Evolutionary conservation across 1,140 invertebrate genomes (phyloP), one percentile per base, ranked within the genome.

Genomic region (Zaprionus gabonicus): DNA sequence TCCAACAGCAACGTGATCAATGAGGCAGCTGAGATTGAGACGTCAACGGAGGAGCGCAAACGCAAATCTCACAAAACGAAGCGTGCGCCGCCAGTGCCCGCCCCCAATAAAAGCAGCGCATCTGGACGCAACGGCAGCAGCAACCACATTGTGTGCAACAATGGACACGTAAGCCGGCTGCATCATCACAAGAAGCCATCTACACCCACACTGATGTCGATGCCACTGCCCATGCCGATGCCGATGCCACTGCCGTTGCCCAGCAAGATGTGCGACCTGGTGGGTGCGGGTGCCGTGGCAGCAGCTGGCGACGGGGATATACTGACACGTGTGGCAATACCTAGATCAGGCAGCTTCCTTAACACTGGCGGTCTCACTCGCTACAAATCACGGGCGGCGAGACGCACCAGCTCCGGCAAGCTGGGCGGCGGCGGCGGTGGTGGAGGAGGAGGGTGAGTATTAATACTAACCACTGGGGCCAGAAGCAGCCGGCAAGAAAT

Each of bases 261-360:
- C 20, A 51, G 60, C 41, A 76, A 76, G 20, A n/a, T 76, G 5
- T 59, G 73, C 28, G 73, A 76, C 4, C 60, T 76, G 20, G 73
- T 71, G 17, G 67, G 58, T 1, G 93, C 65, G 13, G 72, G 31
- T 62, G 80, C 60, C 69, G 63, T 63, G 49, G 70, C 93, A 44
- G 93, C 94, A 82, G 82, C 70, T 12, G 83, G 76, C 5, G 93
- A 93, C 62, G 96, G 97, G 2, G 97, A 97, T 90, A 95, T 97
- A 71, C 93, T 97, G 69, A 97, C 97, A 0, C 96, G 96, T 91
- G 96, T 97, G 7, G 96, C 97, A 23, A 95, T 97, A 81, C 97
- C 97, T 9, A 94, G 96, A 80, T 96, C 96, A 62, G 95, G 96
- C 1, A 97, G 97, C 84, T 97, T 97, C 81, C 93, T 97, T 1